Conservation (phyloP, 2,888 invertebrate species). For the Lasius platythorax region DNA sequence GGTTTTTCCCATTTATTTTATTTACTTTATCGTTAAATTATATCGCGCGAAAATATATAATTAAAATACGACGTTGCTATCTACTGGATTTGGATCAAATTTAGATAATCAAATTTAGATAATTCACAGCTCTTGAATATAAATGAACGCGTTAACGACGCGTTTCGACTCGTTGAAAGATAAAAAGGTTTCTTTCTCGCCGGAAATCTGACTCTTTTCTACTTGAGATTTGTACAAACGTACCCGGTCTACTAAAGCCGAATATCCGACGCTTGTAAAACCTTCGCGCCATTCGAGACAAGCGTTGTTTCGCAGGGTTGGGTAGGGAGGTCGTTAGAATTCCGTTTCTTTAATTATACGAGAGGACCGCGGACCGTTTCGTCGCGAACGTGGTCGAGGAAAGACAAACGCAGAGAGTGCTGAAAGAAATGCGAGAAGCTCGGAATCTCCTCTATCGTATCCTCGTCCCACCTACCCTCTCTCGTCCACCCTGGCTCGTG, state of each 20-base stretch:
- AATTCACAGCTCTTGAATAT: not conserved
- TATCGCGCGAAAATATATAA: not conserved
- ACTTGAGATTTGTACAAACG: constrained; percentile 32
- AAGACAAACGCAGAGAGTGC: constrained; percentile 69
- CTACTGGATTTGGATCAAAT: not conserved
- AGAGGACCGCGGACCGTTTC: constrained; percentile 53
- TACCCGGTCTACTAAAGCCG: not conserved
- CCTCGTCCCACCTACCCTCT: not conserved
- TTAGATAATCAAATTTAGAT: not conserved
- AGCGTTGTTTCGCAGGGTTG: constrained; percentile 23
- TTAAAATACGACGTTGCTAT: not conserved
- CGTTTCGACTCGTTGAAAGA: not conserved
- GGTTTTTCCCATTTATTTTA: not conserved
- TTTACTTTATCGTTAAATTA: not conserved
- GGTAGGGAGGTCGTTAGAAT: constrained; percentile 64
- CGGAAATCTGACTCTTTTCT: constrained; percentile 6
- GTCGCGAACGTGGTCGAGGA: constrained; percentile 64
- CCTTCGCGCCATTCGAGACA: constrained; percentile 35
- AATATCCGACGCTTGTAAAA: constrained; percentile 51
- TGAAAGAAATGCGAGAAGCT: constrained; percentile 69
- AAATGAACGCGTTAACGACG: not conserved
- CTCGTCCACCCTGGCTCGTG: constrained; percentile 17
- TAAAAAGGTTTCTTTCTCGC: not conserved
- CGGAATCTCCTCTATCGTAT: constrained; percentile 56
- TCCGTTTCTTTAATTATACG: constrained; percentile 73